Base-by-base conservation (phyloP, 2,797 vertebrate species). In the Adelosebastes latens region DNA sequence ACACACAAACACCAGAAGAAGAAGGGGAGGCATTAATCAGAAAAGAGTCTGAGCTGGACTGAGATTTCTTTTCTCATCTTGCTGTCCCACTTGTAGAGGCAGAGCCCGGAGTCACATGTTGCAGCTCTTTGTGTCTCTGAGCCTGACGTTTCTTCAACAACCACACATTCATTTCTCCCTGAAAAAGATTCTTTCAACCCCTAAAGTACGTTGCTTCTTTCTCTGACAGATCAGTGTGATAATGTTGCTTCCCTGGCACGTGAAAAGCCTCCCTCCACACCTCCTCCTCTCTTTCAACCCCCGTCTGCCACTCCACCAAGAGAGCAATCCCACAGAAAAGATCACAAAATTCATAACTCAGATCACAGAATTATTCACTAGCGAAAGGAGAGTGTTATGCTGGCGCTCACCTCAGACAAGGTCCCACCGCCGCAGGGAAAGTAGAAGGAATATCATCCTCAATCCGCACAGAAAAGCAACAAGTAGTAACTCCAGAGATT, bases 371-470 rank as follows among this genome's bases (percentile, higher is more conserved):
- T 25, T 5, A 20, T 2, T 53, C 25, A 61, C 29, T 29, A 4
- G 29, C 2, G 24, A 69, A 68, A 62, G 13, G 5, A 70, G 9
- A 46, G 20, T 3, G 27, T 59, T 58, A 87, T 20, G 79, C 36
- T 8, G 29, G 67, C 5, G 76, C 96, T 96, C 95, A 97, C 96
- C 96, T 95, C 89, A 94, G 32, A 42, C 88, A 81, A 89, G 90
- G 83, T 93, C 93, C 94, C 93, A 32, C 64, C 67, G 91, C 88
- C 83, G 87, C 89, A 84, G 66, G 69, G 67, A 88, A 84, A 87
- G 76, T 69, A 83, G 86, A 87, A 84, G 89, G 83, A 91, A 85
- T 87, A 93, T 90, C 96, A 94, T 92, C 87, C 86, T 93, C 74
- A 84, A 10, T 82, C 88, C 84, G 58, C 79, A 75, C 80, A 72